Evolutionary conservation across 2,797 vertebrate species (phyloP).

Genomic region (Pipistrellus kuhlii): DNA sequence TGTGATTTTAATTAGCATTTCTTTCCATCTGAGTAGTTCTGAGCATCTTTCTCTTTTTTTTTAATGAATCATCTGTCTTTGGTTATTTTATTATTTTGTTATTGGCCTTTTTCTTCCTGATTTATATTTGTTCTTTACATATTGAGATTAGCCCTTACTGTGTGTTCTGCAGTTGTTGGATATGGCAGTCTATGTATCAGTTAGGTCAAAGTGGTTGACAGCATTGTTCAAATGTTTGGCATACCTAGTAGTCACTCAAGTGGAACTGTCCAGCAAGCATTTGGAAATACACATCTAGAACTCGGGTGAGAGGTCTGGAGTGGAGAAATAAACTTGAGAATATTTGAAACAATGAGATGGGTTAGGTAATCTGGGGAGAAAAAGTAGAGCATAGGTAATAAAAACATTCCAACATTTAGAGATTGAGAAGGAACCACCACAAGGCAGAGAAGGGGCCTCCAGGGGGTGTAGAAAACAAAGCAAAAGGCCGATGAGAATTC

Average conservation of each 20-base stretch:
- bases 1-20: conserved; percentile 15
- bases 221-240: neutral
- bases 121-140: neutral
- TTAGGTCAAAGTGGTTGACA: neutral
- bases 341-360: neutral
- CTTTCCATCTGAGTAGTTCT: neutral
- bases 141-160: neutral
- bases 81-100: neutral
- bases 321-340: neutral
- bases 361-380: neutral
- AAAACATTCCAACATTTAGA: neutral
- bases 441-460: neutral
- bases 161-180: neutral
- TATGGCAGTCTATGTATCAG: no score
- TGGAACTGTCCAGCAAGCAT: neutral
- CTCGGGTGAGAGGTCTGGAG: neutral
- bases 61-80: no score
- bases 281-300: neutral
- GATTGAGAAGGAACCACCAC: neutral
- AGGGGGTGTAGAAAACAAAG: neutral
- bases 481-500: neutral
- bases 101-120: neutral
- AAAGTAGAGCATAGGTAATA: neutral
- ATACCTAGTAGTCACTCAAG: neutral
- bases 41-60: neutral